Conservation (phyloP, 1,140 invertebrate species). For the Caenorhabditis latens region DNA sequence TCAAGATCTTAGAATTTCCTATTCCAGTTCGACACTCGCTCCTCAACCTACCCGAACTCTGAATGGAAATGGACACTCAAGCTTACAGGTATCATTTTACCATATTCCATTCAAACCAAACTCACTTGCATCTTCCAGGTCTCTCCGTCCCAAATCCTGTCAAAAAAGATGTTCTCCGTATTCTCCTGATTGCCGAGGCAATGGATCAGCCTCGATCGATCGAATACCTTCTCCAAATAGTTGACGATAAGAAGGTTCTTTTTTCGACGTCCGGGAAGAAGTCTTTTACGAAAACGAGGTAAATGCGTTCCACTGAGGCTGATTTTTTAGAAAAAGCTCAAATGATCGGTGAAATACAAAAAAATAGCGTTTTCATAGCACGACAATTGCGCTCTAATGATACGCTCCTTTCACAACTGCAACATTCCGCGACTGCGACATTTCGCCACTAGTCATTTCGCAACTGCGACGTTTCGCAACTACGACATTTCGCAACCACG, state of each 20-base stretch:
- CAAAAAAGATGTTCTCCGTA: slow-evolving; percentile 68
- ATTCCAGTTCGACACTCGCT: slow-evolving; percentile 78
- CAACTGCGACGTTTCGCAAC: too few species aligned
- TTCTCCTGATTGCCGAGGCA: slow-evolving; percentile 78
- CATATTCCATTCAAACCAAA: too few species aligned
- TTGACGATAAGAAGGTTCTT: slow-evolving; percentile 78
- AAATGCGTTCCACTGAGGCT: slow-evolving; percentile 34
- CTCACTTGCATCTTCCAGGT: too few species aligned
- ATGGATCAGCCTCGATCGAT: slow-evolving; percentile 79
- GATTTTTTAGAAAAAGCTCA: slow-evolving; percentile 7
- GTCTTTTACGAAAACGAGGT: slow-evolving; percentile 79
- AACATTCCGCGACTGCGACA: too few species aligned
- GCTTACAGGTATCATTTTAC: slow-evolving; percentile 40
- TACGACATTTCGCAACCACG: too few species aligned
- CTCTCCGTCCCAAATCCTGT: slow-evolving; percentile 10
- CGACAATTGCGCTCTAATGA: too few species aligned
- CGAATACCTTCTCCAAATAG: slow-evolving; percentile 79
- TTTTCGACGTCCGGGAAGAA: slow-evolving; percentile 78
- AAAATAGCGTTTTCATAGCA: too few species aligned
- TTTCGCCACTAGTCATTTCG: too few species aligned
- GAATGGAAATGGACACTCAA: slow-evolving; percentile 79
- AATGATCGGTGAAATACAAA: slow-evolving; percentile 35
- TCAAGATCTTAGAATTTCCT: too few species aligned
- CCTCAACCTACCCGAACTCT: slow-evolving; percentile 78
- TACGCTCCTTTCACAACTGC: too few species aligned